Evolutionary conservation across 2,113 vertebrate species (phyloP), one percentile per base, ranked within the genome.

Genomic region (Cardinalis cardinalis): DNA sequence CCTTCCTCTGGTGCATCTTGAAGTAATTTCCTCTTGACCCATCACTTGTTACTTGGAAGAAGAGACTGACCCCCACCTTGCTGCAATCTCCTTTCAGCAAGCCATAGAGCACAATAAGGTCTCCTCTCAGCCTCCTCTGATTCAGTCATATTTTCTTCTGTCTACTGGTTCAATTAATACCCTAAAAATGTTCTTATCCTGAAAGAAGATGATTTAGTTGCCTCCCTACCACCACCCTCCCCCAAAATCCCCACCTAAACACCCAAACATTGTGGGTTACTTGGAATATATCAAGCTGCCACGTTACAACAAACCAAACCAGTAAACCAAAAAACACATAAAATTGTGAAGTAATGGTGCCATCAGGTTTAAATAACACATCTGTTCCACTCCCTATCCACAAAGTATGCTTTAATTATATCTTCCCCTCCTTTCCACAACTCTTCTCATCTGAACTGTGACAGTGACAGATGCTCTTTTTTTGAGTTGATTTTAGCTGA

Each of bases 401-500:
- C 18, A 41, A 74, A 21, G 5, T 56, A 48, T 18, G 48, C 18
- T 80, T 66, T 16, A 66, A 24, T 89, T 71, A 46, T 59, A 77
- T 86, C 43, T 79, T 56, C 44, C 46, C 36, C 40, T 83, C 26
- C 28, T 77, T 88, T 69, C 32, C 60, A 34, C n/a, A 84, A 21
- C 24, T 56, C 60, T 53, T 76, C 38, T 78, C 66, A 87, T 74
- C 52, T 76, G 40, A 34, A 6, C 56, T 76, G 31, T 78, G 76
- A 70, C 56, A 52, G 46, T 49, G 75, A 90, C 59, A 90, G 86
- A 70, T 55, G 71, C 31, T 55, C 77, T 90, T 84, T 70, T 77
- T 56, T 43, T 32, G n/a, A 77, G n/a, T 68, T 74, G 55, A 84
- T 94, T 90, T 75, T 76, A 82, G 48, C 41, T 78, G 68, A 81